Percentiles rank a stretch among this genome's conserved stretches.
Conservation (phyloP, 2,113 vertebrate species). For the Petroica traversi region DNA sequence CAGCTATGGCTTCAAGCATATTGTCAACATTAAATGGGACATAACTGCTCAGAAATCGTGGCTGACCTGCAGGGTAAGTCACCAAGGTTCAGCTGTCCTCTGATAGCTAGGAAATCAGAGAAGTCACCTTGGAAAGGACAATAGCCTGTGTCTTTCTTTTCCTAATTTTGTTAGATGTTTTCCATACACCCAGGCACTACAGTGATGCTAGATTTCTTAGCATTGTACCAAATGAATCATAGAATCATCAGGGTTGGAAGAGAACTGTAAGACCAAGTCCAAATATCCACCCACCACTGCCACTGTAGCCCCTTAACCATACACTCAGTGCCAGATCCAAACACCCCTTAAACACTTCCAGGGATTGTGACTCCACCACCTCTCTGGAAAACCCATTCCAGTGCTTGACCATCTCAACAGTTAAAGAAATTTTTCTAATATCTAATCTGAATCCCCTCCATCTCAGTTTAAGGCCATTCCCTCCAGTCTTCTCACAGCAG, state of each 20-base stretch:
- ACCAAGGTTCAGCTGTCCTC: not conserved
- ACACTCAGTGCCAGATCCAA: not conserved
- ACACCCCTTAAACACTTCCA: not conserved
- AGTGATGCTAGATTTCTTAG: not conserved
- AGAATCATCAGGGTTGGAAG: not conserved
- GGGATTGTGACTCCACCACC: not conserved
- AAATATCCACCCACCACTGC: fast-evolving
- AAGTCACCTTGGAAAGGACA: not conserved
- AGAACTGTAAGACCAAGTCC: not conserved
- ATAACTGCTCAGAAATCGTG: not conserved
- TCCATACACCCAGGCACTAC: not conserved
- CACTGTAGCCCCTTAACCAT: not conserved
- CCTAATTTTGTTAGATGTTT: not conserved
- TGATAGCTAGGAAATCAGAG: not conserved
- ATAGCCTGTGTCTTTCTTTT: not conserved
- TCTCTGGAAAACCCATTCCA: not conserved
- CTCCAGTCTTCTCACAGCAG: not conserved
- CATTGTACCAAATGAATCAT: not conserved
- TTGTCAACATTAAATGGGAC: not conserved
- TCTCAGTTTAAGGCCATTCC: not conserved
- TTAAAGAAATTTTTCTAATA: not conserved
- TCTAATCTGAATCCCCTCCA: not conserved
- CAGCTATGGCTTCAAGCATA: not conserved
- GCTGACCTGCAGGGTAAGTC: not conserved
- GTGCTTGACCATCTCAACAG: not conserved